Percentiles rank a stretch among this genome's conserved stretches.
Conservation (phyloP, 2,888 invertebrate species). For the Calliopum simillimum region DNA sequence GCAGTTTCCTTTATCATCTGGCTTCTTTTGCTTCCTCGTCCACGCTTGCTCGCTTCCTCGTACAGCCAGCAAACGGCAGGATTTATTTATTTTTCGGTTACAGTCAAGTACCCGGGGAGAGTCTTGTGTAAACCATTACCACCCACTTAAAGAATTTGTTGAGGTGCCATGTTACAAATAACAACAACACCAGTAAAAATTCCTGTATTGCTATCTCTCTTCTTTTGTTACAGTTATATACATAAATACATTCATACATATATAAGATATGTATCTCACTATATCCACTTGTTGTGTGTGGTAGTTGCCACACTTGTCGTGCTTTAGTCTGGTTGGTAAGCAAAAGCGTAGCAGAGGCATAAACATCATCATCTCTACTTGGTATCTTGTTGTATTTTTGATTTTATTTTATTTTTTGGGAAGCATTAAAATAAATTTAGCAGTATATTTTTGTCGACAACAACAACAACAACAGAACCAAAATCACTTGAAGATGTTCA, state of each 20-base stretch:
- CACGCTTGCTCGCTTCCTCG: background rate
- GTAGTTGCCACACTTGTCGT: background rate
- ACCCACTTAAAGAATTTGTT: constrained; percentile 2
- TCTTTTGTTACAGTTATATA: too few relatives aligned
- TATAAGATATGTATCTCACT: background rate
- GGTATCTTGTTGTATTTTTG: background rate
- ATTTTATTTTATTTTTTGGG: constrained; percentile 16
- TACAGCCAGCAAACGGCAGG: background rate
- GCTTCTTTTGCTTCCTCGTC: background rate
- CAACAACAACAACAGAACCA: background rate
- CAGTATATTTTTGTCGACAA: background rate
- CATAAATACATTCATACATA: background rate
- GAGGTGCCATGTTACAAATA: background rate
- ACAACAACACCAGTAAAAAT: background rate
- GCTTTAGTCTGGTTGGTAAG: background rate
- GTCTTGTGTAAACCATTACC: background rate
- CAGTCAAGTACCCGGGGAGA: too few relatives aligned
- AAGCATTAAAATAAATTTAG: constrained; percentile 17
- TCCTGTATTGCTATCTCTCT: background rate
- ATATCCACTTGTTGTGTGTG: background rate
- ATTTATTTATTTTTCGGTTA: background rate
- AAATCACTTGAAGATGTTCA: constrained; percentile 23
- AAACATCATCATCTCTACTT: too few relatives aligned
- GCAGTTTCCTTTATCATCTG: background rate
- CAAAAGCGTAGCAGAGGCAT: background rate